Evolutionary conservation across 2,113 vertebrate species (phyloP).

Genomic region (Lynx canadensis): DNA sequence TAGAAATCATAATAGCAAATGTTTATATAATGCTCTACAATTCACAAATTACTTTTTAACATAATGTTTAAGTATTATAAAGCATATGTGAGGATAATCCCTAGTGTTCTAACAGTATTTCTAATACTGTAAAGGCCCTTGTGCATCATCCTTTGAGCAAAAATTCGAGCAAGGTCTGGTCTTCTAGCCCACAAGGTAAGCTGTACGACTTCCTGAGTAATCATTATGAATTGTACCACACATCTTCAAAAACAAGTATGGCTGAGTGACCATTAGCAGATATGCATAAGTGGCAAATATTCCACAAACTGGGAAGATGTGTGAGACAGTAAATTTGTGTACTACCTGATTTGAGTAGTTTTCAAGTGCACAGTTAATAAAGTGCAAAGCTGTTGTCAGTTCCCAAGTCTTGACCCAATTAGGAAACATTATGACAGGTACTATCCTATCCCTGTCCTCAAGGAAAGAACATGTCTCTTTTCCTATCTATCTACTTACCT

Average conservation of each 20-base stretch:
- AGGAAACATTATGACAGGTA: background rate
- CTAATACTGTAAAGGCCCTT: background rate
- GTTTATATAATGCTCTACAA: background rate
- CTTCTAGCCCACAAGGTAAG: background rate
- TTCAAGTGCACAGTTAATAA: background rate
- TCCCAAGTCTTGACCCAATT: background rate
- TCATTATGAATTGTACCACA: background rate
- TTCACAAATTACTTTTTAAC: background rate
- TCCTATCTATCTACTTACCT: background rate
- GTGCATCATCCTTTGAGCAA: background rate
- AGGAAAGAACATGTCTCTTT: background rate
- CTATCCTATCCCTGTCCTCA: background rate
- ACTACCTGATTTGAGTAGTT: background rate
- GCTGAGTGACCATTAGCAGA: background rate
- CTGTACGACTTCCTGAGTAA: background rate
- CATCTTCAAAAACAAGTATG: background rate
- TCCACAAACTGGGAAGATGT: background rate
- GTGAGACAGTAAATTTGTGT: background rate
- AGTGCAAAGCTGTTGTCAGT: background rate
- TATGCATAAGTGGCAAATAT: background rate
- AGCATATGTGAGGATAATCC: background rate
- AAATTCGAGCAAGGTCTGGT: background rate
- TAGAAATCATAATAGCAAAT: background rate
- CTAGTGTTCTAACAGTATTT: background rate
- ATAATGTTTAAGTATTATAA: background rate